phyloP scores from a whole-genome alignment of 2,113 vertebrate genomes.

The Oryzias javanicus region DNA sequence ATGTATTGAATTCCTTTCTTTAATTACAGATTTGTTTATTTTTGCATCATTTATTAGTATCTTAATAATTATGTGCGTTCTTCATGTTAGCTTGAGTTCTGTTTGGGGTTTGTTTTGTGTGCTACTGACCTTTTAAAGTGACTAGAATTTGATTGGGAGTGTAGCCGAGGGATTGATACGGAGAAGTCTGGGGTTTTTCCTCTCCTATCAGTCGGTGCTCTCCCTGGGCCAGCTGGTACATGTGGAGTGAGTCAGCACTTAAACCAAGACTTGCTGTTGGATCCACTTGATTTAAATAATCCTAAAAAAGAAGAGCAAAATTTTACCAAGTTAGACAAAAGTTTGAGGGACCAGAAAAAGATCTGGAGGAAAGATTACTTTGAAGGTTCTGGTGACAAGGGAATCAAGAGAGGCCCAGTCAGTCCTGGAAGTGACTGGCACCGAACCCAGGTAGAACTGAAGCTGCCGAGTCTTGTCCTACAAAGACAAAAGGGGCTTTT shows the following conservation, averaged over 20 bases:
- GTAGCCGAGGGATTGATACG: conserved; percentile 78
- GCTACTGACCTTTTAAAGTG: conserved; percentile 84
- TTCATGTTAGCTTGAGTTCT: no score
- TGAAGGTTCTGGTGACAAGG: conserved; percentile 85
- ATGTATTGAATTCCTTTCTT: no score
- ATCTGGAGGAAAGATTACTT: conserved; percentile 67
- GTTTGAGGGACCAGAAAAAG: not conserved
- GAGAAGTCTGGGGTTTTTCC: conserved; percentile 79
- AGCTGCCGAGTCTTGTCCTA: conserved; percentile 90
- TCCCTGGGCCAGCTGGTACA: conserved; percentile 87
- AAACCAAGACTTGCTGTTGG: conserved; percentile 89
- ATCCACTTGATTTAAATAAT: conserved; percentile 90
- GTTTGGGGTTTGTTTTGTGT: not conserved
- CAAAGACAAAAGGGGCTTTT: conserved; percentile 11
- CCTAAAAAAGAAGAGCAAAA: conserved; percentile 61
- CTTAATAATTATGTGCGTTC: no score
- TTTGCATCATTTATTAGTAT: no score
- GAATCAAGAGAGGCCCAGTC: conserved; percentile 91
- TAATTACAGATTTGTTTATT: no score
- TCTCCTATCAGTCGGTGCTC: conserved; percentile 80
- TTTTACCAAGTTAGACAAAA: not conserved
- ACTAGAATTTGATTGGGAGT: conserved; percentile 75
- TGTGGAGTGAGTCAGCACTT: conserved; percentile 84
- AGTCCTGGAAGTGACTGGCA: conserved; percentile 79
- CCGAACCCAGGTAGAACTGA: conserved; percentile 88